phyloP scores from a whole-genome alignment of 1,140 invertebrate genomes.

The Psilanteris sp. region DNA sequence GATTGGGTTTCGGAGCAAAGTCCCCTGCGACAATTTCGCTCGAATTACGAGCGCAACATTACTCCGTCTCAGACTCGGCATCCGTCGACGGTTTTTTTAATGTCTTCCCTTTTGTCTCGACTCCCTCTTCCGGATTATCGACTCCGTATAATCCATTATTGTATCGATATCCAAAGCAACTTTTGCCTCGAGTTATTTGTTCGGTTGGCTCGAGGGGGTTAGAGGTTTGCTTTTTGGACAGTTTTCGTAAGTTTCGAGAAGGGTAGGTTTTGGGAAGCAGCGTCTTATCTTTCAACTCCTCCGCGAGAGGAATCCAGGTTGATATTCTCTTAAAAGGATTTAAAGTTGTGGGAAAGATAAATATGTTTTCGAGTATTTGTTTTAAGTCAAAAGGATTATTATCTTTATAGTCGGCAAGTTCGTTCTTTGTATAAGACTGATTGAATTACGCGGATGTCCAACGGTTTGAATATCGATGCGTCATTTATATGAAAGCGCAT shows the following conservation, averaged over 20 bases:
- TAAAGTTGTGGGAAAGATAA: slow-evolving; percentile 56
- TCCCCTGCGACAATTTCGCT: slow-evolving; percentile 48
- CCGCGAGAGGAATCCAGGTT: slow-evolving; percentile 11
- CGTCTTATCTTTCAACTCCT: too few species aligned
- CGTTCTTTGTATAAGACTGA: too few species aligned
- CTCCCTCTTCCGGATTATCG: slow-evolving; percentile 46
- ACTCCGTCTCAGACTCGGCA: slow-evolving; percentile 3
- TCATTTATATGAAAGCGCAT: too few species aligned
- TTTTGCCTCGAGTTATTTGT: slow-evolving; percentile 60
- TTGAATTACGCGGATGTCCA: too few species aligned
- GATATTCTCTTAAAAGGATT: slow-evolving; percentile 55
- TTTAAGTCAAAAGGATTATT: slow-evolving; percentile 44
- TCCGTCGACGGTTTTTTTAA: slow-evolving; percentile 9
- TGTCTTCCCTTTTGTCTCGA: slow-evolving; percentile 43
- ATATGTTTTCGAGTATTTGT: slow-evolving; percentile 55
- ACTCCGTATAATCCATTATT: slow-evolving; percentile 57
- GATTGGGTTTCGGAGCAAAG: slow-evolving; percentile 57
- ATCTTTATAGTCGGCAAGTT: too few species aligned
- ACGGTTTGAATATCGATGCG: too few species aligned
- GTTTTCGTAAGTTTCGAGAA: slow-evolving; percentile 22
- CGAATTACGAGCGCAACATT: slow-evolving; percentile 53
- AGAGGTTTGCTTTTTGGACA: slow-evolving; percentile 39
- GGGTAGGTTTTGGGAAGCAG: slow-evolving; percentile 11
- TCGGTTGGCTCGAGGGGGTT: slow-evolving; percentile 7
- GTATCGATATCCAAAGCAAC: slow-evolving; percentile 61